Evolutionary conservation across 2,888 invertebrate genomes (phyloP).

Genomic region (Erannis defoliaria): DNA sequence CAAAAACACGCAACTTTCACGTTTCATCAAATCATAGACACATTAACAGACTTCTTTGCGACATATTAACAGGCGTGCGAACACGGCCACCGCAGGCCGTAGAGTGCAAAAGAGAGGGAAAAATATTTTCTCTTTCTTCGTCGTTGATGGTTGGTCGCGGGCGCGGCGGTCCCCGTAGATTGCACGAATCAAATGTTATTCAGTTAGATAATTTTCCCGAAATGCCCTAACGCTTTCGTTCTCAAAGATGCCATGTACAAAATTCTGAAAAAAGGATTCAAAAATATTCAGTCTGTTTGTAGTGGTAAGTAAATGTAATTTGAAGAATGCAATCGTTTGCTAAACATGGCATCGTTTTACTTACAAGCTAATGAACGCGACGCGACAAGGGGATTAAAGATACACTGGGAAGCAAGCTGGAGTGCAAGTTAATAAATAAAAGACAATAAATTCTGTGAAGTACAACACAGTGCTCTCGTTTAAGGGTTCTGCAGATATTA

Average conservation of each 20-base stretch:
- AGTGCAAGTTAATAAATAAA: slow-evolving; percentile 47
- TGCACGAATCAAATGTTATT: too few relatives aligned
- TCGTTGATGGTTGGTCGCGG: too few relatives aligned
- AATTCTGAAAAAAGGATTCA: slow-evolving; percentile 8
- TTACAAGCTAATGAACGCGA: slow-evolving; percentile 15
- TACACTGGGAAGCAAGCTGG: slow-evolving; percentile 18
- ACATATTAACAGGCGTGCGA: too few relatives aligned
- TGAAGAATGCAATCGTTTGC: slow-evolving; percentile 1
- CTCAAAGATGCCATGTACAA: neutral
- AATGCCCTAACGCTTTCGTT: too few relatives aligned
- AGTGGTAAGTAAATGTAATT: neutral
- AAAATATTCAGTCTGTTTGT: slow-evolving; percentile 1
- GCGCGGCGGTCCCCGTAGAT: too few relatives aligned
- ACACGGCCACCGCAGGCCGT: too few relatives aligned
- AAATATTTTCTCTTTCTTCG: too few relatives aligned
- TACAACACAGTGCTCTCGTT: neutral
- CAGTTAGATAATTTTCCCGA: too few relatives aligned
- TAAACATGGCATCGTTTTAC: neutral
- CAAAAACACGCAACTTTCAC: too few relatives aligned
- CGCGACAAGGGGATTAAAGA: slow-evolving; percentile 2
- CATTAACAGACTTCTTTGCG: too few relatives aligned
- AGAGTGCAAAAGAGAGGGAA: too few relatives aligned
- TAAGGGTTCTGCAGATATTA: neutral
- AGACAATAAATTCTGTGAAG: neutral
- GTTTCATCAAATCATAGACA: too few relatives aligned